Percentiles rank a stretch among this genome's conserved stretches.
Evolutionary conservation across 1,140 invertebrate genomes (phyloP).

Genomic region (Subanguina moxae): DNA sequence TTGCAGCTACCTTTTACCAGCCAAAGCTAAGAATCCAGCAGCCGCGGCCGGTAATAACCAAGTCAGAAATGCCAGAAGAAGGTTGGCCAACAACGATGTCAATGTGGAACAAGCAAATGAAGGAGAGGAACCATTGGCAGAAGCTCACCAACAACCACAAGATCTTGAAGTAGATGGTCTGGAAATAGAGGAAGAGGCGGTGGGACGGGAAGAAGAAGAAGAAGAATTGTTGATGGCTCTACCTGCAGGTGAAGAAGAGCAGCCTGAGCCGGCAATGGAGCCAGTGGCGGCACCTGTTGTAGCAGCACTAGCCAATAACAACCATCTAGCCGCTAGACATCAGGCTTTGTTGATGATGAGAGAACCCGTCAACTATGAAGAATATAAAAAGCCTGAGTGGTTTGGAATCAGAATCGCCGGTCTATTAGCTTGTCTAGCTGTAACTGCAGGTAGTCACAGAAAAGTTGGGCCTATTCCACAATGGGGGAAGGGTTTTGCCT

Average conservation of each 20-base stretch:
- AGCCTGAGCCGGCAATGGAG: not conserved
- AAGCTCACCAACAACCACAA: conserved; percentile 8
- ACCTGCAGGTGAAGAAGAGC: not conserved
- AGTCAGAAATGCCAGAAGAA: conserved; percentile 3
- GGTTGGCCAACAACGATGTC: conserved; percentile 4
- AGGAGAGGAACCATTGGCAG: conserved; percentile 14
- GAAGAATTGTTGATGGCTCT: not conserved
- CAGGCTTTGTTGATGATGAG: conserved; percentile 63
- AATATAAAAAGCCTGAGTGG: conserved; percentile 61
- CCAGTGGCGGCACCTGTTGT: conserved; percentile 6
- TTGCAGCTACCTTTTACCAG: conserved; percentile 25
- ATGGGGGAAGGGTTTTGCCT: no score
- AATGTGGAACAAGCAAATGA: conserved; percentile 21
- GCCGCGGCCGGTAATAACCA: conserved; percentile 14
- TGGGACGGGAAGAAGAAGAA: not conserved
- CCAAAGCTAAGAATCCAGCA: conserved; percentile 8
- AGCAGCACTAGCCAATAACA: conserved; percentile 23
- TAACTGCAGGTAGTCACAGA: conserved; percentile 72
- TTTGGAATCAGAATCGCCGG: conserved; percentile 74
- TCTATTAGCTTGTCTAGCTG: conserved; percentile 74
- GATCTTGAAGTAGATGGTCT: not conserved
- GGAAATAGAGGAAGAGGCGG: conserved; percentile 3
- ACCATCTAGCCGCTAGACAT: conserved; percentile 63
- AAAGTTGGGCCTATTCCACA: no score
- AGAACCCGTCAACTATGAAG: conserved; percentile 27